phyloP scores from a whole-genome alignment of 2,113 vertebrate genomes.

The Pterophyllum scalare region DNA sequence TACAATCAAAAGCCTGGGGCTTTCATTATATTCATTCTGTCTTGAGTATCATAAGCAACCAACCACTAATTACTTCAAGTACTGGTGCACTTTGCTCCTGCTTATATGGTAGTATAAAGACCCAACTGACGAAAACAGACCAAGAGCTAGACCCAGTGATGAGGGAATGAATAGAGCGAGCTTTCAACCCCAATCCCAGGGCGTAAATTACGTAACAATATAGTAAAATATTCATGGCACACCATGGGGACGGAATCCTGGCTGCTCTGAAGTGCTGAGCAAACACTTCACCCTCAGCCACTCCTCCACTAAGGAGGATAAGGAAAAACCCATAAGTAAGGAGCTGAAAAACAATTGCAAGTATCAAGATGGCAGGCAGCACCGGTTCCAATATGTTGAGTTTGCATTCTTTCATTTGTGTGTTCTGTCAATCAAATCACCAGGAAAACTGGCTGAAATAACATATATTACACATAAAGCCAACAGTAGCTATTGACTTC shows the following conservation, averaged over 20 bases:
- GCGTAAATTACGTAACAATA: conserved; percentile 67
- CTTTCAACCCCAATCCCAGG: conserved; percentile 63
- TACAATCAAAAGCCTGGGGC: conserved; percentile 49
- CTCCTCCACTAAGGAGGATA: conserved; percentile 49
- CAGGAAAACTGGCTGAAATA: conserved; percentile 3
- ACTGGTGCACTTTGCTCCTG: conserved; percentile 51
- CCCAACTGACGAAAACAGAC: conserved; percentile 52
- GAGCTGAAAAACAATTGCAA: conserved; percentile 43
- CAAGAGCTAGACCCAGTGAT: conserved; percentile 45
- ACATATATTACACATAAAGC: background rate
- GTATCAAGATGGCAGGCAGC: conserved; percentile 1
- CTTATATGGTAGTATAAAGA: conserved; percentile 57
- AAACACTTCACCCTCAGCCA: conserved; percentile 68
- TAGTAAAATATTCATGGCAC: conserved; percentile 77
- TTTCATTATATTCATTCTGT: conserved; percentile 66
- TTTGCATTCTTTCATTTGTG: background rate
- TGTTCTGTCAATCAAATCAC: conserved; percentile 12
- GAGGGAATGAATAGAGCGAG: conserved; percentile 48
- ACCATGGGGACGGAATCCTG: conserved; percentile 67
- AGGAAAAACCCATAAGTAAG: conserved; percentile 34
- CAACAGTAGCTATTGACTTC: background rate
- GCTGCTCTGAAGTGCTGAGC: conserved; percentile 73
- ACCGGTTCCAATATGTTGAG: background rate
- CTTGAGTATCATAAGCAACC: conserved; percentile 62
- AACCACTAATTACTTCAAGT: conserved; percentile 65